Conservation (phyloP, 2,797 vertebrate genomes). For the Galagoides demidoff region DNA sequence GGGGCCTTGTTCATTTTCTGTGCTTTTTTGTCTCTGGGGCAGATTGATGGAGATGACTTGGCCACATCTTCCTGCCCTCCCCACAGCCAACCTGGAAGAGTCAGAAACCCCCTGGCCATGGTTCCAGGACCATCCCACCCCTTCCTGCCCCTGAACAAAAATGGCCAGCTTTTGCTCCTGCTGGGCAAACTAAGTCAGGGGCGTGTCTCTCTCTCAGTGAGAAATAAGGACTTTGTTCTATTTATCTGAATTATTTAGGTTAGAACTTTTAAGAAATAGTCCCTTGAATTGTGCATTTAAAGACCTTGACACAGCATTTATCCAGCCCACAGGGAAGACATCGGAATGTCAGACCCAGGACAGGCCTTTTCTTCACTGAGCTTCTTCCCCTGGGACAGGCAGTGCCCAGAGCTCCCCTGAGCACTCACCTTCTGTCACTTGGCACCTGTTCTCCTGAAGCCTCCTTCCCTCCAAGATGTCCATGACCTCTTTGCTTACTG, state of each 20-base stretch:
- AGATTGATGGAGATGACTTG: conserved; percentile 61
- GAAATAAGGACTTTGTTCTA: background rate
- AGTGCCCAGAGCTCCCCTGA: no score
- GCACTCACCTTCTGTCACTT: rapidly evolving
- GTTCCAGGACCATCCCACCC: no score
- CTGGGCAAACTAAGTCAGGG: no score
- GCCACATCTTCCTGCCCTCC: background rate
- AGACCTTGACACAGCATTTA: background rate
- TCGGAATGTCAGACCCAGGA: background rate
- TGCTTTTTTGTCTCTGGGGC: conserved; percentile 79
- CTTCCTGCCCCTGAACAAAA: background rate
- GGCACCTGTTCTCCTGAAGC: background rate
- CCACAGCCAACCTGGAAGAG: no score
- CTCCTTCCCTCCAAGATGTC: background rate
- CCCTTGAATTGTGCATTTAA: background rate
- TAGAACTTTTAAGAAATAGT: background rate
- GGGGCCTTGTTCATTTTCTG: conserved; percentile 71
- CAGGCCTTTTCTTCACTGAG: no score
- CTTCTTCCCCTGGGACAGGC: no score
- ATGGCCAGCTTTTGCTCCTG: background rate
- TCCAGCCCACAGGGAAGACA: no score
- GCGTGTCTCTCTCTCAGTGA: background rate
- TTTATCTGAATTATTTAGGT: background rate
- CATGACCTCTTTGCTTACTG: background rate
- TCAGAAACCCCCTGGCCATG: no score